Percentiles rank a stretch among this genome's conserved stretches.
phyloP scores from a whole-genome alignment of 2,797 vertebrate genomes.

The Tiaroga cobitis region DNA sequence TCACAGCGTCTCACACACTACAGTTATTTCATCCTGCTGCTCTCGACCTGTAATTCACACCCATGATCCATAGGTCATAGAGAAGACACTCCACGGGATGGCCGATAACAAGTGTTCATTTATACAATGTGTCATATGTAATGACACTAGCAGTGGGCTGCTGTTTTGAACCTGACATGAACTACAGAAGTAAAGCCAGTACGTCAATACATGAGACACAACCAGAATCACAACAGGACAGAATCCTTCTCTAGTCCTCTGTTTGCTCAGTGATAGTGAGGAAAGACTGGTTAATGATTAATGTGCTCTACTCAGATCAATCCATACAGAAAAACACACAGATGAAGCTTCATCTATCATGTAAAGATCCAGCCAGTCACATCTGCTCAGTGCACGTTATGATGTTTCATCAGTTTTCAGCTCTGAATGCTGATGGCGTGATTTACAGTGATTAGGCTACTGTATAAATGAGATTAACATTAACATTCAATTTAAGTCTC shows the following conservation, averaged over 20 bases:
- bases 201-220: background rate
- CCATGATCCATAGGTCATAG: too few relatives aligned
- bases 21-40: too few relatives aligned
- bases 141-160: background rate
- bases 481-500: background rate
- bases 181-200: background rate
- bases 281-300: slow-evolving; percentile 27
- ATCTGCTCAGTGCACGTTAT: too few relatives aligned
- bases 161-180: background rate
- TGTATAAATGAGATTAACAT: too few relatives aligned
- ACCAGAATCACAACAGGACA: slow-evolving; percentile 28
- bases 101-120: background rate
- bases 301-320: background rate
- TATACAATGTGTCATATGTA: background rate
- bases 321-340: background rate
- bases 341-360: background rate
- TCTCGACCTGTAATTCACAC: too few relatives aligned
- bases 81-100: too few relatives aligned
- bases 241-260: slow-evolving; percentile 7
- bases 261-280: slow-evolving; percentile 42
- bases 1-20: too few relatives aligned
- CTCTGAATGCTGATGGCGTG: background rate
- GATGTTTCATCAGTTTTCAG: background rate
- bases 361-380: background rate
- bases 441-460: too few relatives aligned